phyloP scores from a whole-genome alignment of 2,888 invertebrate genomes.

The Chloromyia formosa region DNA sequence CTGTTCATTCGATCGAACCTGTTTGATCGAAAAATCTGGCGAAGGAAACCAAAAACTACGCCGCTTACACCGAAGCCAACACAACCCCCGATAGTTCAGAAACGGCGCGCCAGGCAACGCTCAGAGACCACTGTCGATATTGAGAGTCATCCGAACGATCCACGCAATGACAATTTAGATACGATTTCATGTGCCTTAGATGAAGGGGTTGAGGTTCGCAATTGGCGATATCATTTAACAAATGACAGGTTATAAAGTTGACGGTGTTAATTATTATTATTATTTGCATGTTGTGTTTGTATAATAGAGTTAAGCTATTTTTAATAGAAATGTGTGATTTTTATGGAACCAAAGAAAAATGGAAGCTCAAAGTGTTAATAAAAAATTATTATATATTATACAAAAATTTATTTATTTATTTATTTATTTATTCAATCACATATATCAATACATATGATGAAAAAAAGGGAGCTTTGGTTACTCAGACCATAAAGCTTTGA shows the following conservation, averaged over 20 bases:
- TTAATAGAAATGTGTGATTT: constrained; percentile 5
- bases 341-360: constrained; percentile 16
- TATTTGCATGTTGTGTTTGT: background rate
- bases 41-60: constrained; percentile 21
- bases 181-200: constrained; percentile 49
- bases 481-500: too few species aligned
- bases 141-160: background rate
- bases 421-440: too few species aligned
- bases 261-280: background rate
- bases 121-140: background rate
- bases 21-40: constrained; percentile 48
- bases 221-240: constrained; percentile 64
- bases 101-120: constrained; percentile 37
- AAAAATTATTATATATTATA: too few species aligned
- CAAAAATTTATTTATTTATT: too few species aligned
- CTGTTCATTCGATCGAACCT: constrained; percentile 60
- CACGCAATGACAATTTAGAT: constrained; percentile 46
- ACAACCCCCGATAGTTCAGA: constrained; percentile 18
- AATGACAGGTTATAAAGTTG: constrained; percentile 58
- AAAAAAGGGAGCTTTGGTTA: too few species aligned
- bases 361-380: too few species aligned
- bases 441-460: too few species aligned
- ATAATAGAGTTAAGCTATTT: too few species aligned
- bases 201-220: constrained; percentile 60
- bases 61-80: constrained; percentile 9